Evolutionary conservation across 2,797 vertebrate genomes (phyloP), one percentile per base, ranked within the genome.

Genomic region (Pangasius krempfi): DNA sequence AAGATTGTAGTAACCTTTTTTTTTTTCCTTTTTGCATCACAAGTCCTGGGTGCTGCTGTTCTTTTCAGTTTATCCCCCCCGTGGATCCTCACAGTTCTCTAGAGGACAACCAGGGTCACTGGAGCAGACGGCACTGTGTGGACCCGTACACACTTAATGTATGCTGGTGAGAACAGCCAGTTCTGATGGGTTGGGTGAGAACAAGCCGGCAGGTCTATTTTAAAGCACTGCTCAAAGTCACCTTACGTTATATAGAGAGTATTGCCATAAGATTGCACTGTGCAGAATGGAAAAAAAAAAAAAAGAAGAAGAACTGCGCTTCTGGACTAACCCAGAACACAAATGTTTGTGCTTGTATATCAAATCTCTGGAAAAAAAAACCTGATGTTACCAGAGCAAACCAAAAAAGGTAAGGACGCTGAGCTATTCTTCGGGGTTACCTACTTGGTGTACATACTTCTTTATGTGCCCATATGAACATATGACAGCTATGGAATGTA

Each of bases 401-500:
- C 93, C 94, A 94, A 93, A 85, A 52, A 92, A 87, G 85, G 95
- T 18, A 95, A 96, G 95, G 93, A 94, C 92, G 37, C 40, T 92
- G 87, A 60, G 89, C 90, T 93, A 92, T 93, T 91, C 89, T 91
- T 92, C 92, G 14, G 79, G 90, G 94, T 94, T 95, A 95, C 97
- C 98, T 98, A 96, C 97, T 96, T 96, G 95, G 98, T 97, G 97
- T 94, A 99, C 99, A 98, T 99, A 99, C 99, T 99, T 99, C 98
- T 99, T 99, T 99, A 99, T 98, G 97, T 99, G 97, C 98, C 99
- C 99, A 99, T 99, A 99, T 99, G 99, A 97, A 98, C 97, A 98
- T 98, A 98, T 95, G 94, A 97, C 95, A 97, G 96, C 98, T 99
- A 99, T 99, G 99, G 99, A 99, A 99, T 99, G 99, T 99, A 99